Conservation (phyloP, 2,888 invertebrate genomes). For the Elgonia sp. region DNA sequence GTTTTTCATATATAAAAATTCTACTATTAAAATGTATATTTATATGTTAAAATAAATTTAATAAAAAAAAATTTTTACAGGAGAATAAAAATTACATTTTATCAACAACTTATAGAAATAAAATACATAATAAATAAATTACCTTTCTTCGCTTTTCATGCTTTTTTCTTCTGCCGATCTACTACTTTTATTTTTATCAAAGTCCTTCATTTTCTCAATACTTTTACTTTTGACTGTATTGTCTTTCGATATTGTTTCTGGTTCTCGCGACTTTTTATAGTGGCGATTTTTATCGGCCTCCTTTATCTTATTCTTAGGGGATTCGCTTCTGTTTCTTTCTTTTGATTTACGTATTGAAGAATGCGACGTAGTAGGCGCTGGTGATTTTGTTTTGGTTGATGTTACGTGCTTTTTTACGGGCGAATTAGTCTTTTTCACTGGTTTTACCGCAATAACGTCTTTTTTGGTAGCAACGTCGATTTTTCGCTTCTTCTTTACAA, state of each 20-base stretch:
- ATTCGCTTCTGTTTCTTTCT: slow-evolving; percentile 85
- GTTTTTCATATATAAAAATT: no score
- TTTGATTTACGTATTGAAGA: slow-evolving; percentile 79
- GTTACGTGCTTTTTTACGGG: slow-evolving; percentile 78
- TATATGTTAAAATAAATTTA: no score
- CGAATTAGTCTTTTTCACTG: slow-evolving; percentile 78
- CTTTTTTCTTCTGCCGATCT: slow-evolving; percentile 81
- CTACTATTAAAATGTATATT: no score
- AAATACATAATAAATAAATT: no score
- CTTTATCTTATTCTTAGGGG: slow-evolving; percentile 81
- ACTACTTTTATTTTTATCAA: slow-evolving; percentile 81
- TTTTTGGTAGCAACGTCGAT: slow-evolving; percentile 81
- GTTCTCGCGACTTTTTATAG: slow-evolving; percentile 80
- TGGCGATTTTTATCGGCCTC: slow-evolving; percentile 82
- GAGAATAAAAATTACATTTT: no score
- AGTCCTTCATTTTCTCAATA: slow-evolving; percentile 81
- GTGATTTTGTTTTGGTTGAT: slow-evolving; percentile 79
- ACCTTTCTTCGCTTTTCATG: slow-evolving; percentile 80
- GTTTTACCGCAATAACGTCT: slow-evolving; percentile 65
- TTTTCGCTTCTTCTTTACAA: slow-evolving; percentile 84
- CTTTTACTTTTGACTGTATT: slow-evolving; percentile 71
- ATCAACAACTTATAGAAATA: no score
- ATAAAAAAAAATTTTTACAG: no score
- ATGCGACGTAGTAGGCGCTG: slow-evolving; percentile 78
- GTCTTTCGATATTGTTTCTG: slow-evolving; percentile 73